A percentile compares a stretch with the other conserved stretches of the same genome.
These are phyloP conservation scores for Cerceris ruficornis DNA, from an alignment of 2,888 invertebrate genomes.

Conservation along the genomic window DNA sequence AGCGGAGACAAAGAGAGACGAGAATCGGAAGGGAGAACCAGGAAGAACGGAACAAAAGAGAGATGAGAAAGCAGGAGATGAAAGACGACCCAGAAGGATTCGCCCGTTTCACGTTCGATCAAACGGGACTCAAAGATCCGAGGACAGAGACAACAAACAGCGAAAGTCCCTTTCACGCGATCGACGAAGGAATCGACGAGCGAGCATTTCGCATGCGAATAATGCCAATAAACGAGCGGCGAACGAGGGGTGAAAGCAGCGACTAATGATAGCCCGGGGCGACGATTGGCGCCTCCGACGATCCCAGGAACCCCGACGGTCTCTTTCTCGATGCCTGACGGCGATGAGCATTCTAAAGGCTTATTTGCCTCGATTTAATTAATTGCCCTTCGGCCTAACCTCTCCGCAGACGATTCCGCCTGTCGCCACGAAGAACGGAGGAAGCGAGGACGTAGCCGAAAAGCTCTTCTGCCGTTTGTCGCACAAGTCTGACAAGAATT, in stretches of 20 bases:
- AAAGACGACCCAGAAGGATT: too few relatives aligned
- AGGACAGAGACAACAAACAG: background rate
- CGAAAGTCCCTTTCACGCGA: background rate
- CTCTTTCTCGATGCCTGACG: slow-evolving; percentile 55
- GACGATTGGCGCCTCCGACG: slow-evolving; percentile 73
- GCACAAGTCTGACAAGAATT: background rate
- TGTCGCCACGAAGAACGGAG: too few relatives aligned
- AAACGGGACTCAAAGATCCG: background rate
- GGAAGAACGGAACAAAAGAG: too few relatives aligned
- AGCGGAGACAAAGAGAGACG: too few relatives aligned
- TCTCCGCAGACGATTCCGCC: slow-evolving; percentile 11
- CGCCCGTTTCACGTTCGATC: too few relatives aligned
- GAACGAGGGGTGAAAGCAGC: slow-evolving; percentile 65
- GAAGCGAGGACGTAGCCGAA: background rate
- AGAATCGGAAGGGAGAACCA: too few relatives aligned
- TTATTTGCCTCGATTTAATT: slow-evolving; percentile 80
- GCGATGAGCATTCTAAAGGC: slow-evolving; percentile 68
- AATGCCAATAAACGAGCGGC: slow-evolving; percentile 51
- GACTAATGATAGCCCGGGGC: slow-evolving; percentile 77
- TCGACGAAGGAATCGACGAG: slow-evolving; percentile 27
- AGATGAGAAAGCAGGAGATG: too few relatives aligned
- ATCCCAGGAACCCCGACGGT: slow-evolving; percentile 63
- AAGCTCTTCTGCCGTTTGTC: background rate
- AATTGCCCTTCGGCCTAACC: slow-evolving; percentile 69
- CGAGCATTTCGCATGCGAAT: slow-evolving; percentile 36